Percentiles rank a stretch among this genome's conserved stretches.
Conservation (phyloP, 2,888 invertebrate species). For the Tinea trinotella region DNA sequence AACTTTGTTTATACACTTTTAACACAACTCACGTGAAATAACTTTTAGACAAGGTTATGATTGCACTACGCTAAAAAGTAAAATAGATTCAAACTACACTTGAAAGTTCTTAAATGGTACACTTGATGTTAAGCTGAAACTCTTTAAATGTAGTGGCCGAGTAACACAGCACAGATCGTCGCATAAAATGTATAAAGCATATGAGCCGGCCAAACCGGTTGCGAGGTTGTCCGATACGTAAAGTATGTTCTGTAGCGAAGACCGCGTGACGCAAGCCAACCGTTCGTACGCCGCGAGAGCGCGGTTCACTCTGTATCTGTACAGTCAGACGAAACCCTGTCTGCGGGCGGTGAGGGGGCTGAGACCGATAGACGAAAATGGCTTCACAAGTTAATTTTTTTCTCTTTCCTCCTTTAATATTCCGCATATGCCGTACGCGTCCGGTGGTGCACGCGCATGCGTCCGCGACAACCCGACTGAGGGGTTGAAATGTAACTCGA, state of each 20-base stretch:
- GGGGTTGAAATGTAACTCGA: conserved; percentile 67
- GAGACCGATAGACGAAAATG: conserved; percentile 65
- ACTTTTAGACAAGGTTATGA: neutral
- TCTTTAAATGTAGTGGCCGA: conserved; percentile 30
- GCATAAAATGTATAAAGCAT: conserved; percentile 44
- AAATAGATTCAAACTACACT: conserved; percentile 4
- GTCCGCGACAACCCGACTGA: conserved; percentile 37
- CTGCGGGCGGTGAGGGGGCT: conserved; percentile 51
- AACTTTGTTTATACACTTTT: neutral
- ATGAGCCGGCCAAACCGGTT: conserved; percentile 44
- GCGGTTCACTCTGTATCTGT: conserved; percentile 60
- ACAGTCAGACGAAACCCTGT: conserved; percentile 40
- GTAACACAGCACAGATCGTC: conserved; percentile 52
- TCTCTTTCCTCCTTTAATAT: conserved; percentile 73
- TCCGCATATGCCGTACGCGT: conserved; percentile 70
- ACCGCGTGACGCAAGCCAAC: conserved; percentile 22
- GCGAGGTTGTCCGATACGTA: conserved; percentile 20
- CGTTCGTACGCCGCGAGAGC: conserved; percentile 48
- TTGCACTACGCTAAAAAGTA: conserved; percentile 2
- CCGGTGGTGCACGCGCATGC: conserved; percentile 66
- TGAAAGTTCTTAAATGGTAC: neutral
- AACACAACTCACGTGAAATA: conserved; percentile 13
- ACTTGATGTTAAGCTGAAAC: conserved; percentile 28
- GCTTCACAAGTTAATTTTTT: conserved; percentile 73
- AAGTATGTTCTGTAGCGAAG: neutral